phyloP scores from a whole-genome alignment of 2,113 vertebrate genomes.

The Accipiter cooperii region DNA sequence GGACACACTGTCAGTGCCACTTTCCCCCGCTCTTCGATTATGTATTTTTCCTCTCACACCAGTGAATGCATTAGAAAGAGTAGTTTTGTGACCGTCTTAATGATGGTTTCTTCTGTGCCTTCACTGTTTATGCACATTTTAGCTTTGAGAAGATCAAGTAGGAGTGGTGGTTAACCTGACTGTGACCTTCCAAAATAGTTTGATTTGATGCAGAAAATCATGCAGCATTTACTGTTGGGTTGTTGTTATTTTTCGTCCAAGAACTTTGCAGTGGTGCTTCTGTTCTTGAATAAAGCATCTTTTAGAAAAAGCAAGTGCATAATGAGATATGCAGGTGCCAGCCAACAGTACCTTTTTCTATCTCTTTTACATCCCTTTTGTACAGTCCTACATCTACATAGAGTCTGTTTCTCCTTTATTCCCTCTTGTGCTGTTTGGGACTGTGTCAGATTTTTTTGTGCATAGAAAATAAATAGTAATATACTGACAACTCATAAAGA shows the following conservation, averaged over 20 bases:
- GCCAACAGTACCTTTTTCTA: neutral
- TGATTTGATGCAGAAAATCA: neutral
- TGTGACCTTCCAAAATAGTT: neutral
- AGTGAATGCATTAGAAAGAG: neutral
- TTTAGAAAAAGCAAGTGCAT: neutral
- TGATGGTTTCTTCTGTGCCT: neutral
- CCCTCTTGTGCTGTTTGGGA: neutral
- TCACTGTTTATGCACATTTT: neutral
- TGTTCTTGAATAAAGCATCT: neutral
- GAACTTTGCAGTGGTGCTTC: neutral
- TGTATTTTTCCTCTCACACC: neutral
- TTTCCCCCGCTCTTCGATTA: rapidly evolving
- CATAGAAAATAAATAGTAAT: neutral
- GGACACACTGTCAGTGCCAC: neutral
- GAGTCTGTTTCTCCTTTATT: neutral
- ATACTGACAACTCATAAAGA: neutral
- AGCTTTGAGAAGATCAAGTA: neutral
- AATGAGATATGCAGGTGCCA: neutral
- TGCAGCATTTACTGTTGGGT: neutral
- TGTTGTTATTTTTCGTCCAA: neutral
- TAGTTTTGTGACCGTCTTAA: neutral
- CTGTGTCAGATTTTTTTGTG: neutral
- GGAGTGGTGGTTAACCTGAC: neutral
- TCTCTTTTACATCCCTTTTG: neutral
- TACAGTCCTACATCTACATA: neutral